These are phyloP conservation scores for Seriola dumerili DNA, from an alignment of 2,113 vertebrate species.

Conservation along the genomic window DNA sequence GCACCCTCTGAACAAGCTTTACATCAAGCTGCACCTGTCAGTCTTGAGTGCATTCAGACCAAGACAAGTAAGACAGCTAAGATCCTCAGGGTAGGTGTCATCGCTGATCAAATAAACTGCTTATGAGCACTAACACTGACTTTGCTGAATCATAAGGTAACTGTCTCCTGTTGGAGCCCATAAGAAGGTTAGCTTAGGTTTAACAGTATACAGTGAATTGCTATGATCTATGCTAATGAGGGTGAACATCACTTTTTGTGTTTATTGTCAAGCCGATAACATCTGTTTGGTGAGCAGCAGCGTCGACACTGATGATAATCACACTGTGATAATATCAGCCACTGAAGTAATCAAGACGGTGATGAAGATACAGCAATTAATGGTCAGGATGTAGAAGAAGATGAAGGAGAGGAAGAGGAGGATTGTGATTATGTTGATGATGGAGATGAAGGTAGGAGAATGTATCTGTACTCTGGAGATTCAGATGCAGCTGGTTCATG, in stretches of 20 bases:
- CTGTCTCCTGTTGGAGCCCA: conserved; percentile 6
- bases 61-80: conserved; percentile 55
- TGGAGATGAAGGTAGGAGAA: conserved; percentile 39
- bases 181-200: conserved; percentile 1
- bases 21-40: conserved; percentile 67
- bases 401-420: conserved; percentile 24
- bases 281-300: conserved; percentile 26
- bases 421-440: conserved; percentile 34
- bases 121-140: conserved; percentile 38
- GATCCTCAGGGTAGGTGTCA: conserved; percentile 56
- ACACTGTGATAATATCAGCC: conserved; percentile 16
- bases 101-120: conserved; percentile 68
- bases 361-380: conserved; percentile 43
- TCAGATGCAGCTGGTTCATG: conserved; percentile 57
- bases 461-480: conserved; percentile 47
- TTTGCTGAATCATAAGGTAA: conserved; percentile 43
- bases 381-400: conserved; percentile 33
- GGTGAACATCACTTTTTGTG: conserved; percentile 21
- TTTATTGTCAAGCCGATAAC: conserved; percentile 10
- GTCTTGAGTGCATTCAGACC: conserved; percentile 52
- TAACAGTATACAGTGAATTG: background rate
- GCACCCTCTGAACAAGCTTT: conserved; percentile 48
- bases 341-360: conserved; percentile 21
- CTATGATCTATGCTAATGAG: conserved; percentile 27
- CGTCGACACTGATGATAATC: conserved; percentile 39